Conservation (phyloP, 2,113 vertebrate genomes). For the Sebastes schlegelii region DNA sequence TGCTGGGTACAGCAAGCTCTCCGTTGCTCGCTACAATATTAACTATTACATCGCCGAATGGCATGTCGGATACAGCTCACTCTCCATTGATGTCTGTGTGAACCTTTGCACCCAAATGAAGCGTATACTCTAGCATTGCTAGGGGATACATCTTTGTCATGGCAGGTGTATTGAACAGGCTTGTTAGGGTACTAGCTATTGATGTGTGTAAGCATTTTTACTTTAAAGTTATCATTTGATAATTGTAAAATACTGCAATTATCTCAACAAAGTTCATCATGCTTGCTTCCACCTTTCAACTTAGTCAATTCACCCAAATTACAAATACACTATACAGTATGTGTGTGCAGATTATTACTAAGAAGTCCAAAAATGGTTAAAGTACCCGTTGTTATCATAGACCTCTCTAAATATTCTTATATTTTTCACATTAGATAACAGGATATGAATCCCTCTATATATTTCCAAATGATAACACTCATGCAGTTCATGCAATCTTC, state of each 20-base stretch:
- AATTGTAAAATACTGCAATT: neutral
- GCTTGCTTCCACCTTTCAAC: neutral
- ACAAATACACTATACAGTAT: neutral
- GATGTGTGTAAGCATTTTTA: neutral
- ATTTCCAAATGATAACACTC: conserved; percentile 23
- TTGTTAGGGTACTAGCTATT: neutral
- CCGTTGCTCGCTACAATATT: neutral
- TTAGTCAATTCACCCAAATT: neutral
- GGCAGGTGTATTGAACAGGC: neutral
- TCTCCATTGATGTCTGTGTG: neutral
- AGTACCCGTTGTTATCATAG: neutral
- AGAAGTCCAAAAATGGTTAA: neutral
- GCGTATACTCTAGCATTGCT: neutral
- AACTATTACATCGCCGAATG: no score
- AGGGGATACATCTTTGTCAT: neutral
- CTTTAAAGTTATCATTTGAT: neutral
- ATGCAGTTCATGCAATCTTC: conserved; percentile 22
- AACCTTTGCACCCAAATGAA: neutral
- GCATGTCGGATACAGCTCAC: neutral
- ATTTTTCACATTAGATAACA: conserved; percentile 18
- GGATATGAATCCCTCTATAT: conserved; percentile 3
- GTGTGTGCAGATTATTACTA: neutral
- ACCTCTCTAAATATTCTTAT: neutral
- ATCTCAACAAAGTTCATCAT: neutral
- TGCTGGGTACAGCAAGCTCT: neutral